These are phyloP conservation scores for Atractosteus spatula DNA, from an alignment of 2,113 vertebrate species.

Conservation along the genomic window DNA sequence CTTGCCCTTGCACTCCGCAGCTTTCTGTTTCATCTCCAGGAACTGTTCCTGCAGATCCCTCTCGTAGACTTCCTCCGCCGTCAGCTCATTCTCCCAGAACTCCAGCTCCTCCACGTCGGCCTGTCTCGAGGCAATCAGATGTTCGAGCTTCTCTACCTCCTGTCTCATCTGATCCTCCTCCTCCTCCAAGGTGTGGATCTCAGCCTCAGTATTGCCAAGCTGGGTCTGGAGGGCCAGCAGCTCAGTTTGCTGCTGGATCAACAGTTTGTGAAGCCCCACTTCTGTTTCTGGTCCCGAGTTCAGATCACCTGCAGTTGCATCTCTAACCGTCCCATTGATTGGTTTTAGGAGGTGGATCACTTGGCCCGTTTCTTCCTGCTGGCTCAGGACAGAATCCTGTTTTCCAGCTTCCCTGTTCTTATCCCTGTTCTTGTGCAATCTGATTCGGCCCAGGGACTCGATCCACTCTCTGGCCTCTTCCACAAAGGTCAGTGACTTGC, in stretches of 20 bases:
- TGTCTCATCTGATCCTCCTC: conserved; percentile 25
- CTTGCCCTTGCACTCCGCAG: conserved; percentile 51
- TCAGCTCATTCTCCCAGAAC: conserved; percentile 69
- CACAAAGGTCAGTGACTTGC: conserved; percentile 68
- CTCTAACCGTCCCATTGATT: not conserved
- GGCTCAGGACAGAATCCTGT: conserved; percentile 11
- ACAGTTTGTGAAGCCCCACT: conserved; percentile 42
- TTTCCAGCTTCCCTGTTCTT: conserved; percentile 41
- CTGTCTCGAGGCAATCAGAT: not conserved
- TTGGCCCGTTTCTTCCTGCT: not conserved
- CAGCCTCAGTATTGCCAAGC: conserved; percentile 35
- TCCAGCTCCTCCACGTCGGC: conserved; percentile 54
- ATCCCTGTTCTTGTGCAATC: conserved; percentile 46
- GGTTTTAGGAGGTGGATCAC: not conserved
- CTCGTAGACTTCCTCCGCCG: conserved; percentile 57
- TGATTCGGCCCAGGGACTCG: conserved; percentile 59
- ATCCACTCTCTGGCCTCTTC: conserved; percentile 73
- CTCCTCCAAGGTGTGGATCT: conserved; percentile 53
- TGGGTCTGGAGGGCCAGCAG: conserved; percentile 52
- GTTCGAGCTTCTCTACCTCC: conserved; percentile 23
- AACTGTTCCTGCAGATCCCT: conserved; percentile 61
- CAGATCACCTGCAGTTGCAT: not conserved
- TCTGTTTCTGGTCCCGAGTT: conserved; percentile 1
- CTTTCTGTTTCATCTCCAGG: conserved; percentile 54
- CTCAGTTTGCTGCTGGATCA: conserved; percentile 45